Conservation (phyloP, 2,888 invertebrate genomes). For the Plebejus melissa region DNA sequence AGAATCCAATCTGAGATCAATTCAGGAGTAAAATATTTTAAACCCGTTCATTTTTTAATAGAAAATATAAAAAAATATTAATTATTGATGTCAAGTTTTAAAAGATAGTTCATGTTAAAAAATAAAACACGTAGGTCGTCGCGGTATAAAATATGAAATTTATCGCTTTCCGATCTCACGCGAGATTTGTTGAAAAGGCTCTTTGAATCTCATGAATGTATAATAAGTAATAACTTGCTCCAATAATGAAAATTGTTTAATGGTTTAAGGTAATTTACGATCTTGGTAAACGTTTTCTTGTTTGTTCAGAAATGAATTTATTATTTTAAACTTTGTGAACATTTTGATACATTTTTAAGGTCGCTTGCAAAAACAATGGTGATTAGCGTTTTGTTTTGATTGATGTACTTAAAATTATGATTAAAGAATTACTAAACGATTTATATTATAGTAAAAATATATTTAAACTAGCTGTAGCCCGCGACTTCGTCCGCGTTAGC, state of each 20-base stretch:
- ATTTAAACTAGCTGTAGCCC: no score
- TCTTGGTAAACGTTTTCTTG: neutral
- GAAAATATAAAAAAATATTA: neutral
- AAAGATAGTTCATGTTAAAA: constrained; percentile 27
- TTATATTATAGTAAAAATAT: no score
- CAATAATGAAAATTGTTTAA: constrained; percentile 4
- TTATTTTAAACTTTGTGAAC: neutral
- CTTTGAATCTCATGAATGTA: constrained; percentile 36
- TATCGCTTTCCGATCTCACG: constrained; percentile 36
- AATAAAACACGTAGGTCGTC: constrained; percentile 35
- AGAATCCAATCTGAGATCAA: no score
- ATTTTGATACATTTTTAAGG: neutral
- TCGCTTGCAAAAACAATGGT: neutral
- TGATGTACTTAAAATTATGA: no score
- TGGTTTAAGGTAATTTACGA: constrained; percentile 1
- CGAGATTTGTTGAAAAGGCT: constrained; percentile 34
- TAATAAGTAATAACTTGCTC: constrained; percentile 2
- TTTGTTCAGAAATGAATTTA: neutral
- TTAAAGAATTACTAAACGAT: no score
- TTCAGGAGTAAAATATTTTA: neutral
- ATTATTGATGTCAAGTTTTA: neutral
- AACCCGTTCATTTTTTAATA: neutral
- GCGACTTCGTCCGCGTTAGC: no score
- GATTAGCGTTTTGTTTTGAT: no score
- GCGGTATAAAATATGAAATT: constrained; percentile 38